Conservation (phyloP, 2,888 invertebrate genomes). For the Oscheius sp. region DNA sequence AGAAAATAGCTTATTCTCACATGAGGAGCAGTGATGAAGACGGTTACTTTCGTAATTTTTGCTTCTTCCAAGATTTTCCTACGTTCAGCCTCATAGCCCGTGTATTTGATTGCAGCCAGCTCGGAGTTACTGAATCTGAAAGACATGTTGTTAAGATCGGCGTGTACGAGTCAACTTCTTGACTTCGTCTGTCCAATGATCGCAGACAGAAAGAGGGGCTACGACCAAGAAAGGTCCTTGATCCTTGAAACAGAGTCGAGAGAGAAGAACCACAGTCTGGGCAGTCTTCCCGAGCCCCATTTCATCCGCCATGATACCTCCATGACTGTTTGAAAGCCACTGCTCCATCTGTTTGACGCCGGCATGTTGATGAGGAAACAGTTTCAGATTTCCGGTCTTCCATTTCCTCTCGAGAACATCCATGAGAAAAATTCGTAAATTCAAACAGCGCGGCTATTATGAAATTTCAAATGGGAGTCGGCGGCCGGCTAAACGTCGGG, state of each 20-base stretch:
- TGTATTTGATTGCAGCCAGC: conserved; percentile 27
- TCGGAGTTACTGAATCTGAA: conserved; percentile 38
- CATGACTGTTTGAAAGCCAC: conserved; percentile 21
- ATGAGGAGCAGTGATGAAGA: conserved; percentile 38
- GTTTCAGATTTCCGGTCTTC: conserved; percentile 11
- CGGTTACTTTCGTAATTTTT: conserved; percentile 15
- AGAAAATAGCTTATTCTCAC: conserved; percentile 15
- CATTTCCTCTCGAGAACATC: conserved; percentile 9
- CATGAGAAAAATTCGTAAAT: not conserved
- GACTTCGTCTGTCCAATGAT: conserved; percentile 32
- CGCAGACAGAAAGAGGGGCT: conserved; percentile 28
- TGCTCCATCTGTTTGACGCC: conserved; percentile 29
- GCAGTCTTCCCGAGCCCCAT: conserved; percentile 39
- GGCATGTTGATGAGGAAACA: conserved; percentile 16
- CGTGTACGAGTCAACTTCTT: not conserved
- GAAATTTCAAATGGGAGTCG: too few relatives aligned
- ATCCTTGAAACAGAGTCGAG: conserved; percentile 9
- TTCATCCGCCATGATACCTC: conserved; percentile 34
- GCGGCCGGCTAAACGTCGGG: not conserved
- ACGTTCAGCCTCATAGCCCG: conserved; percentile 25
- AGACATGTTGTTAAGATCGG: not conserved
- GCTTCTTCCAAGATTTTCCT: not conserved
- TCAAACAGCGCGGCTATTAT: not conserved
- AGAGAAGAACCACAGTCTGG: conserved; percentile 10
- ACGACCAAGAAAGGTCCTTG: conserved; percentile 34